Conservation (phyloP, 1,140 invertebrate genomes). For the Ceratoteleas bidentatus region DNA sequence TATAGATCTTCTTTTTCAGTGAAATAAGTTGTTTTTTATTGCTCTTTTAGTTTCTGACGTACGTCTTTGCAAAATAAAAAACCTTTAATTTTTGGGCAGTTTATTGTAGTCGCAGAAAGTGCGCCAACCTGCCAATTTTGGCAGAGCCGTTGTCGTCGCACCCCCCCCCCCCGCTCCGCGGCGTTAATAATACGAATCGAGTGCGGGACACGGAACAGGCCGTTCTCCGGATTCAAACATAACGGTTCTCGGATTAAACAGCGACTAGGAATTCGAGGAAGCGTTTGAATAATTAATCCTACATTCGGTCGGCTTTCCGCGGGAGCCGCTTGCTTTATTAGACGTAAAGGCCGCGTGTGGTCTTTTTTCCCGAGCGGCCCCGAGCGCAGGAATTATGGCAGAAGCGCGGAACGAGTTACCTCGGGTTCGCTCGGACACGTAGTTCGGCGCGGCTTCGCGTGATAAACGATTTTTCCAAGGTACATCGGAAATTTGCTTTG, state of each 20-base stretch:
- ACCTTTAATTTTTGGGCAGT: no score
- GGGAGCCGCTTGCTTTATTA: not conserved
- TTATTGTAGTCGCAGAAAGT: no score
- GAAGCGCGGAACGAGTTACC: not conserved
- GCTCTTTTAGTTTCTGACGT: no score
- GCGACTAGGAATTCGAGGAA: slow-evolving; percentile 27
- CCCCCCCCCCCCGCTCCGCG: not conserved
- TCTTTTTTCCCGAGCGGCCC: not conserved
- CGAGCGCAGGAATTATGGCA: not conserved
- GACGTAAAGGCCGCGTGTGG: not conserved
- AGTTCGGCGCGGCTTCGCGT: no score
- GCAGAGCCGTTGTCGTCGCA: not conserved
- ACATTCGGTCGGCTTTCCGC: slow-evolving; percentile 3
- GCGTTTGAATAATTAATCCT: slow-evolving; percentile 28
- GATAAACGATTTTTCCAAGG: no score
- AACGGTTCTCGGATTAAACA: slow-evolving; percentile 38
- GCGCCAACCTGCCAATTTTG: slow-evolving; percentile 4
- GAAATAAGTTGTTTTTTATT: no score
- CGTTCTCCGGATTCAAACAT: slow-evolving; percentile 8
- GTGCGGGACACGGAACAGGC: not conserved
- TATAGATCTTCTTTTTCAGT: no score
- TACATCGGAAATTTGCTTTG: no score
- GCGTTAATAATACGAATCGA: slow-evolving; percentile 7
- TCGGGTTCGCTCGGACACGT: not conserved
- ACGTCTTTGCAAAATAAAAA: no score